These are phyloP conservation scores for Anastrepha obliqua DNA, from an alignment of 1,140 invertebrate species.

Conservation along the genomic window DNA sequence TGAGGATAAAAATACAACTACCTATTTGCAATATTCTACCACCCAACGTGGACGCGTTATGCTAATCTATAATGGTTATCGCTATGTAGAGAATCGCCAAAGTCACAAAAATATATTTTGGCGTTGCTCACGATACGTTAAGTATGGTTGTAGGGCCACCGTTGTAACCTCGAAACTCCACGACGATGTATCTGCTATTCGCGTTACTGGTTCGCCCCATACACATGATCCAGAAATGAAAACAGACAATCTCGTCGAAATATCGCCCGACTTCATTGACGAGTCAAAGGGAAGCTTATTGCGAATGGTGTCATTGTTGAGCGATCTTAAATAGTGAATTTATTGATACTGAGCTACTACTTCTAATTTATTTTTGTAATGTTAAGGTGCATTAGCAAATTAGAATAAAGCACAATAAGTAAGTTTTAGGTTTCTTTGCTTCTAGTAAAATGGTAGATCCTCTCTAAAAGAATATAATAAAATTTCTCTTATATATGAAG, in stretches of 20 bases:
- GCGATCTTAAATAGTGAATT: conserved; percentile 52
- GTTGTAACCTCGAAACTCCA: conserved; percentile 70
- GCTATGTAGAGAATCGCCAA: conserved; percentile 72
- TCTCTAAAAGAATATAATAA: not conserved
- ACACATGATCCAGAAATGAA: conserved; percentile 69
- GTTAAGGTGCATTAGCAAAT: conserved; percentile 19
- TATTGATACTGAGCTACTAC: not conserved
- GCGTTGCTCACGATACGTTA: conserved; percentile 72
- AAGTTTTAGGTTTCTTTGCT: not conserved
- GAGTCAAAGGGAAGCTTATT: conserved; percentile 58
- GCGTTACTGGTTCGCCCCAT: conserved; percentile 69
- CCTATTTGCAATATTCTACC: conserved; percentile 67
- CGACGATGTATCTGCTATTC: conserved; percentile 62
- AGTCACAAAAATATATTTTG: conserved; percentile 73
- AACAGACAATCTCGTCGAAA: conserved; percentile 63
- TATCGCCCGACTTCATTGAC: conserved; percentile 66
- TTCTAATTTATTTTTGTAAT: conserved; percentile 16
- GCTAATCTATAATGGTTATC: conserved; percentile 71
- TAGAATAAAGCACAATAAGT: conserved; percentile 20
- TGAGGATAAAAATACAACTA: conserved; percentile 65
- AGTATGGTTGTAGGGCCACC: conserved; percentile 70
- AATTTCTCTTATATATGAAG: too few species aligned
- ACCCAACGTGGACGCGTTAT: conserved; percentile 72
- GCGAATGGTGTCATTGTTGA: conserved; percentile 55
- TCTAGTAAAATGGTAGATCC: not conserved